Evolutionary conservation across 2,888 invertebrate genomes (phyloP).

Genomic region (Incurvaria masculella): DNA sequence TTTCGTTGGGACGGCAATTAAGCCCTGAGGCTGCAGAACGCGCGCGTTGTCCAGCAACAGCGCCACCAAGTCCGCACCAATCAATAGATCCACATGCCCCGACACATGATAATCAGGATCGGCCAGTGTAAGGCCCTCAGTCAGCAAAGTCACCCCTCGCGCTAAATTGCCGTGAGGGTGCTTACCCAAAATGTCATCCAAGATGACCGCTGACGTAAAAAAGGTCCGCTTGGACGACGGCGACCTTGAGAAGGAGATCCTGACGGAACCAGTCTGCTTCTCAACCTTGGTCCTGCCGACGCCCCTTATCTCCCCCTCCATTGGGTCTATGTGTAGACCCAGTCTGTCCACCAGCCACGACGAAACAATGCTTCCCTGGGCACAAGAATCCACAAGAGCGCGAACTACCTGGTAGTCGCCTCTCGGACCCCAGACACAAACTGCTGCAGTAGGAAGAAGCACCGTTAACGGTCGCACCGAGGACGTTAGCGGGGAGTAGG

Average conservation of each 20-base stretch:
- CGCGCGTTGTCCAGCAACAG: background rate
- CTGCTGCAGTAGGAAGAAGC: too few species aligned
- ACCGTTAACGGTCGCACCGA: too few species aligned
- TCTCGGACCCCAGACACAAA: too few species aligned
- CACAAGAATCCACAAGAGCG: too few species aligned
- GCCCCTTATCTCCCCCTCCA: background rate
- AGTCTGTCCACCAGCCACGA: too few species aligned
- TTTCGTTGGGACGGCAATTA: background rate
- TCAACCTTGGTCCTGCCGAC: background rate
- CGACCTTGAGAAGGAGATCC: background rate
- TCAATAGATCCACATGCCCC: background rate
- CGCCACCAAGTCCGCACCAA: background rate
- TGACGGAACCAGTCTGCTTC: background rate
- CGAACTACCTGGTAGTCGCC: too few species aligned
- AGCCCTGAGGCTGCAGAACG: background rate
- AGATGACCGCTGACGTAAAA: background rate
- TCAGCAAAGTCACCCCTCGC: background rate
- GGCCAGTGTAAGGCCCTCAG: background rate
- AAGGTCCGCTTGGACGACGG: background rate
- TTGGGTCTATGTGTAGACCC: too few species aligned
- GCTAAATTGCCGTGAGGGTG: background rate
- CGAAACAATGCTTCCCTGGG: too few species aligned
- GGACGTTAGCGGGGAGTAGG: too few species aligned
- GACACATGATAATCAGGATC: background rate
- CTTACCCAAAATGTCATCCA: background rate